phyloP scores from a whole-genome alignment of 2,797 vertebrate species.

The Micropoecilia bifurca region DNA sequence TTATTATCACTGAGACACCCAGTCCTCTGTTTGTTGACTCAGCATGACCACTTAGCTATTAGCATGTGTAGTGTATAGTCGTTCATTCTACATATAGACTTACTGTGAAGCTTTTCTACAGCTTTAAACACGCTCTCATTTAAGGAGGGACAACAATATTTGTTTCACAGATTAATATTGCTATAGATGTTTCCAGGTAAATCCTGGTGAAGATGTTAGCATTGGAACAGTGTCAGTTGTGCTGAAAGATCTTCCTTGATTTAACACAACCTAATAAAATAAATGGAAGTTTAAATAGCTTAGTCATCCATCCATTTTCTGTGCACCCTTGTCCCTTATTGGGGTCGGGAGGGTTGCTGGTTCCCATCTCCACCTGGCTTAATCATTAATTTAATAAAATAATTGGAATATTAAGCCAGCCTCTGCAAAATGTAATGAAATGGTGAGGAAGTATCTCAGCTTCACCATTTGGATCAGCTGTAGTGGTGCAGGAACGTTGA shows the following conservation, averaged over 20 bases:
- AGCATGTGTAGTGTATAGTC: no score
- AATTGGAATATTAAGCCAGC: neutral
- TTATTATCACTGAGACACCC: neutral
- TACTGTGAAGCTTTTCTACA: neutral
- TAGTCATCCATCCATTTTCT: no score
- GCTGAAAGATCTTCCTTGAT: neutral
- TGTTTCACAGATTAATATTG: neutral
- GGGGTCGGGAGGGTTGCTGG: no score
- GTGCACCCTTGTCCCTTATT: no score
- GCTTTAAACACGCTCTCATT: neutral
- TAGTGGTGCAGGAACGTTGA: neutral
- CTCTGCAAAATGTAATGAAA: neutral
- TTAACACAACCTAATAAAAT: neutral
- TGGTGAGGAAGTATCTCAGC: neutral
- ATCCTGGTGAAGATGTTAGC: neutral
- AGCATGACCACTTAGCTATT: neutral
- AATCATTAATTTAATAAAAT: neutral
- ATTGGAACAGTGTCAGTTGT: neutral
- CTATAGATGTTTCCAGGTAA: neutral
- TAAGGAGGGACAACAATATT: neutral
- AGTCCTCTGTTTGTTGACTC: neutral
- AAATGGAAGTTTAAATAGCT: neutral
- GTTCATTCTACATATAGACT: neutral
- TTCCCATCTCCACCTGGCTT: no score
- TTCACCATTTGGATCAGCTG: neutral